Base-by-base conservation (phyloP, 2,888 invertebrate genomes). In the Polietes domitor region DNA sequence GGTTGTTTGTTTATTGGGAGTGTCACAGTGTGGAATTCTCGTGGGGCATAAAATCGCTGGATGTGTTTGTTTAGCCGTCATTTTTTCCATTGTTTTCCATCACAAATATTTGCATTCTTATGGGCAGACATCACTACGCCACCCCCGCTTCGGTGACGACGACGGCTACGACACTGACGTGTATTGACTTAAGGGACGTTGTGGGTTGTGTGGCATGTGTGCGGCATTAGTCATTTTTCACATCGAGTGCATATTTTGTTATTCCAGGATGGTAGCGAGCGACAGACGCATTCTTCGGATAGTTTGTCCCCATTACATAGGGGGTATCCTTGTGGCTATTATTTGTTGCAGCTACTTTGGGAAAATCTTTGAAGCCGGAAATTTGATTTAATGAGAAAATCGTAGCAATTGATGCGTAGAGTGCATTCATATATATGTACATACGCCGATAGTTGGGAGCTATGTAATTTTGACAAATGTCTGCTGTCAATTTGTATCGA, bases 61-160 rank as follows among this genome's bases (percentile, higher is more conserved):
- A 88, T 87, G 87, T 89, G 88, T 89, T 88, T 89, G 87, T 87
- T 82, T 87, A 88, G 88, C 87, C 88, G 87, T 86, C 63, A 28
- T 61, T 1, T 53, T 12, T 61, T 58, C 61, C 32, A 43, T 43
- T 53, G 26, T 89, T 89, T 89, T 86, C 86, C 87, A 89, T 88
- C 87, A 87, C 87, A 90, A 90, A 90, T 90, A 90, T 90, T 90
- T 89, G 89, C 89, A 88, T 89, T 88, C 86, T 86, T 85, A 63
- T 77, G 82, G 55, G 73, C 74, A 32, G 19, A 74, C 73, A 80
- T 68, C 77, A 71, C 76, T 70, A 68, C 82, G 63, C 78, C 71
- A 28, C 68, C 37, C 68, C n/a, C 19, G 28, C 50, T 73, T 19
- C 26, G 15, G 9, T 32, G 32, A n/a, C 32, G 75, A 41, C 53